These are phyloP conservation scores for Eudiplozoon nipponicum DNA, from an alignment of 2,888 invertebrate genomes.

Conservation along the genomic window DNA sequence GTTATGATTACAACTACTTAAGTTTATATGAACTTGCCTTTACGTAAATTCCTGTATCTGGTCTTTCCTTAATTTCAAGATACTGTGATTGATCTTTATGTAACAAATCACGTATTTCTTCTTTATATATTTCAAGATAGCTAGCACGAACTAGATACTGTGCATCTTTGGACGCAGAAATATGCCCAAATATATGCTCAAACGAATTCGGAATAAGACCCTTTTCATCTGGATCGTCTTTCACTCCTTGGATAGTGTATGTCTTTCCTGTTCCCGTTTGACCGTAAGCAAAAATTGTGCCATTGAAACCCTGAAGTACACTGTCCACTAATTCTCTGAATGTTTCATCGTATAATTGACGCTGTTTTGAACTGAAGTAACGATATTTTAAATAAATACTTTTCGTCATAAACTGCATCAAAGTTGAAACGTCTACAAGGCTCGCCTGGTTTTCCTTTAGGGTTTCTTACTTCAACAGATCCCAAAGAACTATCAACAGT, in stretches of 20 bases:
- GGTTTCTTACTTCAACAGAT: conserved; percentile 62
- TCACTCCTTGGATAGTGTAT: conserved; percentile 36
- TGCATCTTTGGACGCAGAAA: conserved; percentile 54
- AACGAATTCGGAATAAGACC: conserved; percentile 82
- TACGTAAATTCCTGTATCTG: conserved; percentile 60
- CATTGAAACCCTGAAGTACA: conserved; percentile 82
- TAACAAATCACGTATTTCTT: conserved; percentile 36
- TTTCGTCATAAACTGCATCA: conserved; percentile 72
- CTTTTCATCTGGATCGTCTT: conserved; percentile 35
- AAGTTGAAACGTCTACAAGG: conserved; percentile 58
- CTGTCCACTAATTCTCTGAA: conserved; percentile 70
- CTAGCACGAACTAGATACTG: conserved; percentile 79
- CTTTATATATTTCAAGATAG: conserved; percentile 73
- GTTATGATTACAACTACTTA: conserved; percentile 4
- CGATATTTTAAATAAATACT: conserved; percentile 25
- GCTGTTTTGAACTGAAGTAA: conserved; percentile 42
- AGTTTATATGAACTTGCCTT: conserved; percentile 31
- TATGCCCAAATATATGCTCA: conserved; percentile 79
- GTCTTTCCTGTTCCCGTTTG: conserved; percentile 79
- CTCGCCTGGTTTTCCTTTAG: conserved; percentile 36
- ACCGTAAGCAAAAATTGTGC: conserved; percentile 92
- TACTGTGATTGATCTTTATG: conserved; percentile 38
- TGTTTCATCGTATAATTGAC: conserved; percentile 70
- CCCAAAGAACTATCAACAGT: too few species aligned
- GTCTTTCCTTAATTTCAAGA: conserved; percentile 43